Conservation (phyloP, 92 coral and sea anemone genomes). For the Phenganax subtilis region DNA sequence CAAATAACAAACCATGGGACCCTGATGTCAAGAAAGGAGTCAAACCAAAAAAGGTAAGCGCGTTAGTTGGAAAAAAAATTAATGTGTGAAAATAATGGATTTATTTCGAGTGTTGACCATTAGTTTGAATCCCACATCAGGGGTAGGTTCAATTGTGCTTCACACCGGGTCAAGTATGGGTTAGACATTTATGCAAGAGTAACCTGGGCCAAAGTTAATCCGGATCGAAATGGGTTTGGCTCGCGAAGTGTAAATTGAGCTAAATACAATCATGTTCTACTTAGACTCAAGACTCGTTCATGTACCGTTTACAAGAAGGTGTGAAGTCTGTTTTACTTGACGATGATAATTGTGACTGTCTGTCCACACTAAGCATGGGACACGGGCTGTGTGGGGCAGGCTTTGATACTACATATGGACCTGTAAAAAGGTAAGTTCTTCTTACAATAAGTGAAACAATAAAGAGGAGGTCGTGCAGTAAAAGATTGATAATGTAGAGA, state of each 20-base stretch:
- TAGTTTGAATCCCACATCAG: no score
- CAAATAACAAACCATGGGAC: conserved; percentile 49
- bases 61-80: neutral
- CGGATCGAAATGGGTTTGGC: no score
- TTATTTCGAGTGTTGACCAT: no score
- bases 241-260: no score
- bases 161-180: no score
- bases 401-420: conserved; percentile 49
- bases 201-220: no score
- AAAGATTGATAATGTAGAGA: no score
- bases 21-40: conserved; percentile 55
- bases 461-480: no score
- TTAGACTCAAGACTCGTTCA: conserved; percentile 58
- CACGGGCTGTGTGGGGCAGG: conserved; percentile 45
- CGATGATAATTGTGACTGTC: conserved; percentile 71
- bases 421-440: conserved; percentile 40
- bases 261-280: neutral
- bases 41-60: conserved; percentile 45
- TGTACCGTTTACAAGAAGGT: conserved; percentile 63
- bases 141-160: no score
- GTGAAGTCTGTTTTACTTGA: conserved; percentile 62
- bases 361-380: conserved; percentile 57
- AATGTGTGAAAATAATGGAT: no score
- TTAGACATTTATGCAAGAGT: no score
- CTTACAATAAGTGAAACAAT: no score